Conservation (phyloP, 2,113 vertebrate genomes). For the Crypturellus undulatus region DNA sequence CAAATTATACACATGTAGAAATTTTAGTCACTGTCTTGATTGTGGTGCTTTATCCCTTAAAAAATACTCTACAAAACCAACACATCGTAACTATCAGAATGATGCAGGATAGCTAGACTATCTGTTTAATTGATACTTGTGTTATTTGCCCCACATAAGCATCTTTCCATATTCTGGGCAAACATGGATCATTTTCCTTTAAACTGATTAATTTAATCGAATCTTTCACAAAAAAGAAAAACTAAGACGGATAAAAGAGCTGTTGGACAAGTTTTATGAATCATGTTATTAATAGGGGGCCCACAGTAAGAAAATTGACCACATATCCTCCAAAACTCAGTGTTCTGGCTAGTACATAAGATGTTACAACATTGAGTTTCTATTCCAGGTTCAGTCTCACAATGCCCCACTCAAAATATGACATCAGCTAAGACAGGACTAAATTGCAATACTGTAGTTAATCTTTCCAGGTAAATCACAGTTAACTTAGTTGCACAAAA, state of each 20-base stretch:
- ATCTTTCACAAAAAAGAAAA: background rate
- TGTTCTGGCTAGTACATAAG: background rate
- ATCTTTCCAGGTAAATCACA: background rate
- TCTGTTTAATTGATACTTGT: background rate
- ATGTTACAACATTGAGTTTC: background rate
- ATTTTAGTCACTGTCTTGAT: background rate
- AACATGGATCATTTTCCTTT: background rate
- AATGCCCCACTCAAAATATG: background rate
- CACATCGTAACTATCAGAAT: background rate
- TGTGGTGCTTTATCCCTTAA: fast-evolving
- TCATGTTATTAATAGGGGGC: background rate
- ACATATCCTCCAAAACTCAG: background rate
- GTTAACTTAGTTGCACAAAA: background rate
- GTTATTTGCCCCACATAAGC: background rate
- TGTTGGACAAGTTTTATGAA: background rate
- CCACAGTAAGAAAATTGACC: background rate
- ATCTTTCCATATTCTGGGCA: background rate
- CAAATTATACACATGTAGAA: background rate
- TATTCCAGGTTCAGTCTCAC: background rate
- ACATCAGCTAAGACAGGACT: background rate
- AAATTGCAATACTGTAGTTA: background rate
- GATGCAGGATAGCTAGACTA: background rate
- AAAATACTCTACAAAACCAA: background rate
- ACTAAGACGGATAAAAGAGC: background rate
- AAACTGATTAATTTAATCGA: background rate